These are phyloP conservation scores for Bombycilla garrulus DNA, from an alignment of 2,113 vertebrate species.

Conservation along the genomic window DNA sequence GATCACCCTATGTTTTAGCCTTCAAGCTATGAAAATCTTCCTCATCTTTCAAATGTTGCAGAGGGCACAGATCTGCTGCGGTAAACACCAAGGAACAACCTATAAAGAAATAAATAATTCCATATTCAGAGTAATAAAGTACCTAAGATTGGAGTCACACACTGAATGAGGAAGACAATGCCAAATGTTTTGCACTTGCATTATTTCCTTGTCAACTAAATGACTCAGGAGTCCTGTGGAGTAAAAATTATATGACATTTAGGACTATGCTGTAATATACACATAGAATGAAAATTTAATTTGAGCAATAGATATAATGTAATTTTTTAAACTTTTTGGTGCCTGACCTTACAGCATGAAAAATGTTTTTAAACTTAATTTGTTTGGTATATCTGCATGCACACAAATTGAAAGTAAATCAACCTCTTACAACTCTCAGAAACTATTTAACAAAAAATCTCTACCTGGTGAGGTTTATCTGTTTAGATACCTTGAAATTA, in stretches of 20 bases:
- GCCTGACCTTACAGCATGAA: background rate
- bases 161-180: background rate
- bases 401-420: background rate
- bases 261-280: background rate
- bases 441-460: background rate
- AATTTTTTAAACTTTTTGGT: background rate
- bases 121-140: background rate
- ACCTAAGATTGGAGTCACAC: background rate
- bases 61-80: background rate
- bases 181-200: background rate
- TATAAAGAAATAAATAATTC: background rate
- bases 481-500: background rate
- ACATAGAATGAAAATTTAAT: background rate
- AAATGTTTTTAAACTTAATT: background rate
- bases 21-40: constrained; percentile 10
- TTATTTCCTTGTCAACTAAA: background rate
- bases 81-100: background rate
- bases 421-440: background rate
- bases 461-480: background rate
- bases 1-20: background rate
- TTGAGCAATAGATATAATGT: background rate
- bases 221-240: background rate
- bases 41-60: background rate
- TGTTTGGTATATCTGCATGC: background rate
- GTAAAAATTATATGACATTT: background rate